These are phyloP conservation scores for Liasis olivaceus DNA, from an alignment of 2,797 vertebrate genomes.

Conservation along the genomic window DNA sequence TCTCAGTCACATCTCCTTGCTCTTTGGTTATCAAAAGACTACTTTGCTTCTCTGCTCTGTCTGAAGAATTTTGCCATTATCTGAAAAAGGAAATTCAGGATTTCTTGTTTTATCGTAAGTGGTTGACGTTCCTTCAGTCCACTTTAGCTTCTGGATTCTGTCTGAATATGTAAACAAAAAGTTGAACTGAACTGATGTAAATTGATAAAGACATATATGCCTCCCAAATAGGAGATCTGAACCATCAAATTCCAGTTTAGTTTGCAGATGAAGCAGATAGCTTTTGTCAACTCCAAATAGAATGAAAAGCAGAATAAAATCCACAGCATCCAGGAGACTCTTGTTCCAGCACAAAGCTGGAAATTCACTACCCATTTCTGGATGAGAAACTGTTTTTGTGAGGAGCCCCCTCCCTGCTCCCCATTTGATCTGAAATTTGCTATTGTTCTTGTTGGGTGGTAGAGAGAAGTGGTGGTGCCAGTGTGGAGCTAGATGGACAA, in stretches of 20 bases:
- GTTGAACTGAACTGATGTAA: neutral
- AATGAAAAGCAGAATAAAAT: neutral
- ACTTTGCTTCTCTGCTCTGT: neutral
- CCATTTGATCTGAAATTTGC: constrained; percentile 32
- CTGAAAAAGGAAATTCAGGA: neutral
- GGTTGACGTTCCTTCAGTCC: neutral
- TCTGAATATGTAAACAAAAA: neutral
- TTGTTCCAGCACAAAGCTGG: neutral
- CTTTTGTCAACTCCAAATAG: rapidly evolving
- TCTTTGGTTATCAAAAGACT: neutral
- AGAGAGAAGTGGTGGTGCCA: constrained; percentile 28
- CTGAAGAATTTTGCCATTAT: neutral
- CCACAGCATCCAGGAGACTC: constrained; percentile 1
- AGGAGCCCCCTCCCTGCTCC: neutral
- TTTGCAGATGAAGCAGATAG: neutral
- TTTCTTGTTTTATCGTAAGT: neutral
- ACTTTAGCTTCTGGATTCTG: neutral
- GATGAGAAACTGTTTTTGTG: neutral
- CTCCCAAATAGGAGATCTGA: neutral
- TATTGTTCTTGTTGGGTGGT: neutral
- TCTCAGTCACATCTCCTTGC: neutral
- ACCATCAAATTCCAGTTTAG: neutral
- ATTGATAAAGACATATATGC: no score
- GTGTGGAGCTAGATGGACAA: constrained; percentile 41
- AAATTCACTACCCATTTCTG: neutral